Evolutionary conservation across 2,888 invertebrate species (phyloP), one percentile per base, ranked within the genome.

Genomic region (Biston betularia): DNA sequence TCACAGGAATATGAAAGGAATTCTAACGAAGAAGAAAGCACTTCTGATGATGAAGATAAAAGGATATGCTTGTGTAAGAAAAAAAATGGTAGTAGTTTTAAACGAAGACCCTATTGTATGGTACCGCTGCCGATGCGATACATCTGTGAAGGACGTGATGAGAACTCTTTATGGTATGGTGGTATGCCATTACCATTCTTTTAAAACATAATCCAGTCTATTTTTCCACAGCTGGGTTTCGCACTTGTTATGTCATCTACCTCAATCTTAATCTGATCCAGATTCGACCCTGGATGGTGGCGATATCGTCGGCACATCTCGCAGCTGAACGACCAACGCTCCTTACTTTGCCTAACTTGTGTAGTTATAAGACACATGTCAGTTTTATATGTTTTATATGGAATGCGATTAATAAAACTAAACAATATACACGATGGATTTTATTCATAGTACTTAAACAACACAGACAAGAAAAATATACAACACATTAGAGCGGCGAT

Each of bases 111-210:
- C 3, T 60, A 50, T 42, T 61, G 50, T n/a, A 65, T 65, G 56
- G 34, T 61, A 6, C 61, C 61, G 0, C 50, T 59, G 4, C 56
- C 60, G 0, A 52, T 55, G 49, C 12, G 38, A 12, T 55, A 49
- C 24, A 12, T 56, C 7, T 60, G 44, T 34, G 49, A 58, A 6
- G 35, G 45, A 8, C 58, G 40, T 40, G 33, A 46, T 24, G 11
- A 49, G 33, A 60, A 52, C n/a, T 14, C 50, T 0, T 45, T 61
- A 34, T 65, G 65, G 61, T 56, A 56, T 46, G 56, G 56, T 24
- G 56, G 56, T 24, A 65, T 65, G 46, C 56, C 46, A 0, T 45
- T 61, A 14, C 49, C 49, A 33, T 64, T 63, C 34, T 49, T 49
- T 48, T 55, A 14, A 52, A 14, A 24, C 24, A 24, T 24, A 24